Percentiles rank a stretch among this genome's conserved stretches.
These are phyloP conservation scores for Nymphalis urticae DNA, from an alignment of 2,888 invertebrate genomes.

Conservation along the genomic window DNA sequence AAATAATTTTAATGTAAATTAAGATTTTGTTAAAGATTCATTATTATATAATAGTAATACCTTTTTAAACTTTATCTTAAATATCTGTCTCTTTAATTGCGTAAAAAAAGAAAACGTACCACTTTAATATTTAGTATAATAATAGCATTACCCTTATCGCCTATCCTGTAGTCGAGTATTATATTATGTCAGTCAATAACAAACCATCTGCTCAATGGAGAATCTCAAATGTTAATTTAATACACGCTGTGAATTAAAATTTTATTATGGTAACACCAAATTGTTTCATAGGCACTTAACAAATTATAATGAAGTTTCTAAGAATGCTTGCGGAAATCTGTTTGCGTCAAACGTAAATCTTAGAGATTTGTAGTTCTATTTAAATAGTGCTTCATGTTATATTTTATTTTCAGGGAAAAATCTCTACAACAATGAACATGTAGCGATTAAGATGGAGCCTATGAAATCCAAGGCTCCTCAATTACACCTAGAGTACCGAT, in stretches of 20 bases:
- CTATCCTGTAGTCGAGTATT: neutral
- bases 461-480: conserved; percentile 99
- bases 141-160: neutral
- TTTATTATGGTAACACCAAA: conserved; percentile 36
- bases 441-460: conserved; percentile 99
- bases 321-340: conserved; percentile 28
- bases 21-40: too few species aligned
- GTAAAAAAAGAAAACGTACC: too few species aligned
- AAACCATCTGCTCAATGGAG: conserved; percentile 34
- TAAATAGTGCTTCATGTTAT: conserved; percentile 8
- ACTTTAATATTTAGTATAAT: too few species aligned
- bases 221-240: conserved; percentile 38
- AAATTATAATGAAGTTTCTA: conserved; percentile 34
- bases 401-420: conserved; percentile 94
- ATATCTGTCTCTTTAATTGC: too few species aligned
- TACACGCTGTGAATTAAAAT: conserved; percentile 26
- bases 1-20: too few species aligned
- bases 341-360: conserved; percentile 27
- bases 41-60: too few species aligned
- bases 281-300: conserved; percentile 30
- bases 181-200: conserved; percentile 28
- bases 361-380: conserved; percentile 10
- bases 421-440: conserved; percentile 99
- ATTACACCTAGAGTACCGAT: conserved; percentile 99
- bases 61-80: too few species aligned